A percentile compares a stretch with the other conserved stretches of the same genome.
These are phyloP conservation scores for Volucella inanis DNA, from an alignment of 2,888 invertebrate genomes.

Conservation along the genomic window DNA sequence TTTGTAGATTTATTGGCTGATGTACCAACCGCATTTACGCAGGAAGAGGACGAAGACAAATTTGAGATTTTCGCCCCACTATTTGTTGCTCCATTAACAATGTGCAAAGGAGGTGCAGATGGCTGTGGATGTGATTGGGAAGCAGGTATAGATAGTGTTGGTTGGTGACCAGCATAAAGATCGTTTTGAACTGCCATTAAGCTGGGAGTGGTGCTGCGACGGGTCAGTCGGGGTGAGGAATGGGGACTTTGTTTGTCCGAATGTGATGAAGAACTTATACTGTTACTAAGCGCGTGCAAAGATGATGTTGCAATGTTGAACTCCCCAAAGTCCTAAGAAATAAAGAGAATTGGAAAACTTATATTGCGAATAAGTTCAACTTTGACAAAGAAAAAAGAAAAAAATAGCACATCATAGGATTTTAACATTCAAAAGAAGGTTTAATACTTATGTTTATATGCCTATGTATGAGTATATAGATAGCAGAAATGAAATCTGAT, in stretches of 20 bases:
- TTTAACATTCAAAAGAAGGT: no score
- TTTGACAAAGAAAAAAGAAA: neutral
- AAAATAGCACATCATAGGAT: no score
- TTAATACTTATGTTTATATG: no score
- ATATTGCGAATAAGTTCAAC: slow-evolving; percentile 10
- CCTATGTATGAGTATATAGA: no score
- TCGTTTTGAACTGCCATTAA: slow-evolving; percentile 83
- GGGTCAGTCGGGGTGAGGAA: slow-evolving; percentile 85
- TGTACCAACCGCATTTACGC: slow-evolving; percentile 58
- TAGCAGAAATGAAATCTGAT: no score
- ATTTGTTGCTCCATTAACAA: slow-evolving; percentile 75
- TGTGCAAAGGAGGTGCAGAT: slow-evolving; percentile 79
- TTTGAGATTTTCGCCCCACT: slow-evolving; percentile 45
- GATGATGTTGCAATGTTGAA: slow-evolving; percentile 87
- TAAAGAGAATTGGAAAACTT: slow-evolving; percentile 45
- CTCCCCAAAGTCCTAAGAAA: slow-evolving; percentile 85
- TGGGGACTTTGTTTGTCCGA: slow-evolving; percentile 85
- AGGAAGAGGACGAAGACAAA: slow-evolving; percentile 59
- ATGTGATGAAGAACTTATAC: slow-evolving; percentile 79
- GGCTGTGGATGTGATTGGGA: slow-evolving; percentile 77
- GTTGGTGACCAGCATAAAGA: slow-evolving; percentile 80
- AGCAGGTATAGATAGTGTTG: slow-evolving; percentile 77
- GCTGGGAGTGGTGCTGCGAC: slow-evolving; percentile 82
- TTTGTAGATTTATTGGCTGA: slow-evolving; percentile 79
- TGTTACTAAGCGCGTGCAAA: slow-evolving; percentile 84